These are phyloP conservation scores for Epistrophella euchroma DNA, from an alignment of 2,888 invertebrate species.

Conservation along the genomic window DNA sequence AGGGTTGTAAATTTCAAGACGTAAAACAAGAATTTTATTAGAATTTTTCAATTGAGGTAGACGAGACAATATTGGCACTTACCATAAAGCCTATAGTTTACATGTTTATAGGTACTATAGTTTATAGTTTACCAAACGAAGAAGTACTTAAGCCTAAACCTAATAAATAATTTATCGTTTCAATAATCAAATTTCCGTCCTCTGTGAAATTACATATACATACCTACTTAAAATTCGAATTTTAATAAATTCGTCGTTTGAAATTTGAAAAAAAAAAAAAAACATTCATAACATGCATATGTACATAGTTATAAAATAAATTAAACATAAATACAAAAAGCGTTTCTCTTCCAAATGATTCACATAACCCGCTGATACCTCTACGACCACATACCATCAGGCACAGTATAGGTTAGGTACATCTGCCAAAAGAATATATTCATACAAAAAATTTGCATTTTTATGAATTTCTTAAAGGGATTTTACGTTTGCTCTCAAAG, in stretches of 20 bases:
- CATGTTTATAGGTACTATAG: no score
- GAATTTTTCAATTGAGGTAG: no score
- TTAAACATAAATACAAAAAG: neutral
- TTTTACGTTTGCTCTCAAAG: neutral
- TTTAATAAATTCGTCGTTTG: neutral
- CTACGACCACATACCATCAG: neutral
- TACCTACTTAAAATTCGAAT: neutral
- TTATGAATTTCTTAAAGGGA: constrained; percentile 12
- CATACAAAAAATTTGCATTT: constrained; percentile 20
- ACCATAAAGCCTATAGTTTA: no score
- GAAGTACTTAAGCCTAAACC: neutral
- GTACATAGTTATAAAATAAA: neutral
- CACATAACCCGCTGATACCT: neutral
- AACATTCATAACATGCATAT: no score
- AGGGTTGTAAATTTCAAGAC: no score
- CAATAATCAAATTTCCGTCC: neutral
- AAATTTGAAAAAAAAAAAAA: no score
- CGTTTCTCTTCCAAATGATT: neutral
- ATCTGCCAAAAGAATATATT: constrained; percentile 2
- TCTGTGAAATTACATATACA: neutral
- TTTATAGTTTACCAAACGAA: no score
- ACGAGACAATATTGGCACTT: no score
- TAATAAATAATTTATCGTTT: neutral
- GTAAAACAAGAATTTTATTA: no score
- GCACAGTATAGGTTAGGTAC: neutral